Conservation (phyloP, 2,113 vertebrate species). For the Tetraodon nigroviridis region DNA sequence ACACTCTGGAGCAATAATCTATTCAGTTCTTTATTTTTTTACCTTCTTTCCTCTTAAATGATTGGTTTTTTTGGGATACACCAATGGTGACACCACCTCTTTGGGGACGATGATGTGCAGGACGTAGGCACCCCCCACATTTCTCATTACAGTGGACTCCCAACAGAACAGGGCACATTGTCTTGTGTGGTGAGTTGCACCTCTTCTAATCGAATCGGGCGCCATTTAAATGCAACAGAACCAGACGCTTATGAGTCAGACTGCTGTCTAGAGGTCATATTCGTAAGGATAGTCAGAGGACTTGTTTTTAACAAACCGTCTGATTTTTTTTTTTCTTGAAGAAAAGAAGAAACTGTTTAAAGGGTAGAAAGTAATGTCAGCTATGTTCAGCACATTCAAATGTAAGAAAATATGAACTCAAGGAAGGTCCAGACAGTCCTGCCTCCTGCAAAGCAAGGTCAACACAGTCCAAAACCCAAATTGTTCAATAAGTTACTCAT, state of each 20-base stretch:
- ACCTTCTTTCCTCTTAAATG: conserved; percentile 26
- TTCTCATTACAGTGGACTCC: conserved; percentile 34
- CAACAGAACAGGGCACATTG: conserved; percentile 67
- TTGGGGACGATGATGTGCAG: conserved; percentile 5
- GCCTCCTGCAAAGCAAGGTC: conserved; percentile 45
- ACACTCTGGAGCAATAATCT: conserved; percentile 92
- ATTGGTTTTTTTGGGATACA: background rate
- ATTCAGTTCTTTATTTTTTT: conserved; percentile 79
- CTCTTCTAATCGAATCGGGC: conserved; percentile 42
- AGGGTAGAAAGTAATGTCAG: conserved; percentile 62
- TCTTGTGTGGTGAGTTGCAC: conserved; percentile 57
- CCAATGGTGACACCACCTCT: conserved; percentile 19
- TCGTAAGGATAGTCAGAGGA: conserved; percentile 28
- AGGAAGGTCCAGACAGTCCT: conserved; percentile 29
- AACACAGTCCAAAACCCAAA: conserved; percentile 73
- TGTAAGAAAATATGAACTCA: conserved; percentile 46
- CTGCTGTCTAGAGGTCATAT: conserved; percentile 34
- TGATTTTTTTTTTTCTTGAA: conserved; percentile 8
- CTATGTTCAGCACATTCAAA: conserved; percentile 53
- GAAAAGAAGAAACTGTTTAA: conserved; percentile 61
- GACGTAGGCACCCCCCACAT: conserved; percentile 28
- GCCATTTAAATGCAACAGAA: conserved; percentile 35
- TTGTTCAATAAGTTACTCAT: conserved; percentile 77
- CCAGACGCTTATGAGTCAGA: conserved; percentile 24
- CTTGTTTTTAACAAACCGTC: conserved; percentile 31